phyloP scores from a whole-genome alignment of 2,888 invertebrate species.

The Dryococelus australis region DNA sequence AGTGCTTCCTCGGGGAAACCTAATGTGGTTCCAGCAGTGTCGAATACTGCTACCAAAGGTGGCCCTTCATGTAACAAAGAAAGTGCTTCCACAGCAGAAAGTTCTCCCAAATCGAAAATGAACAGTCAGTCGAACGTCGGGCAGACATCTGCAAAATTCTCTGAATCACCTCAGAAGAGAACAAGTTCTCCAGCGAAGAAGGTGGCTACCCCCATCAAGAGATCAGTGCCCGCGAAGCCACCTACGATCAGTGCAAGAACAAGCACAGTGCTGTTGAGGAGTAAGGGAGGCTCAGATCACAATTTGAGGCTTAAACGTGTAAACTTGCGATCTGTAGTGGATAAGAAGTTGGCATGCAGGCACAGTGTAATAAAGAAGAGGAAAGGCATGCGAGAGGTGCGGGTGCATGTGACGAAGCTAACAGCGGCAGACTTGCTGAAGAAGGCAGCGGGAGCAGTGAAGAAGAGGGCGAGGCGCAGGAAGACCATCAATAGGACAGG shows the following conservation, averaged over 20 bases:
- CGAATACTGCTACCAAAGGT: not conserved
- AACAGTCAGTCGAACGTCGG: not conserved
- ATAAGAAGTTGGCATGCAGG: not conserved
- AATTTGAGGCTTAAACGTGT: slow-evolving; percentile 41
- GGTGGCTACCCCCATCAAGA: slow-evolving; percentile 12
- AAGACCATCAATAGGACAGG: slow-evolving; percentile 87
- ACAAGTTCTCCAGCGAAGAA: not conserved
- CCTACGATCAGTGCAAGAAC: not conserved
- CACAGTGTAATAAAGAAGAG: slow-evolving; percentile 51
- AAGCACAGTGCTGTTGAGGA: slow-evolving; percentile 23
- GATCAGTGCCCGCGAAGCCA: slow-evolving; percentile 12
- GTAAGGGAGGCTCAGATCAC: slow-evolving; percentile 28
- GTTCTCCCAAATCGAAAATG: not conserved
- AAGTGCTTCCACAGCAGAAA: not conserved
- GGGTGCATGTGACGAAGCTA: slow-evolving; percentile 54
- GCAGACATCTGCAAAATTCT: not conserved
- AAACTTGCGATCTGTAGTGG: not conserved
- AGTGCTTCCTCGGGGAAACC: slow-evolving; percentile 25
- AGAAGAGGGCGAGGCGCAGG: slow-evolving; percentile 68
- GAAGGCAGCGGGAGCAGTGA: slow-evolving; percentile 52
- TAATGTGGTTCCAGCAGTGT: not conserved
- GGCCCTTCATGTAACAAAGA: not conserved
- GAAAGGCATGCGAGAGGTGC: slow-evolving; percentile 52
- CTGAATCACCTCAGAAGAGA: not conserved
- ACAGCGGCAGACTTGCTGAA: slow-evolving; percentile 47